Conservation (phyloP, 2,888 invertebrate genomes). For the Tipula helvola region DNA sequence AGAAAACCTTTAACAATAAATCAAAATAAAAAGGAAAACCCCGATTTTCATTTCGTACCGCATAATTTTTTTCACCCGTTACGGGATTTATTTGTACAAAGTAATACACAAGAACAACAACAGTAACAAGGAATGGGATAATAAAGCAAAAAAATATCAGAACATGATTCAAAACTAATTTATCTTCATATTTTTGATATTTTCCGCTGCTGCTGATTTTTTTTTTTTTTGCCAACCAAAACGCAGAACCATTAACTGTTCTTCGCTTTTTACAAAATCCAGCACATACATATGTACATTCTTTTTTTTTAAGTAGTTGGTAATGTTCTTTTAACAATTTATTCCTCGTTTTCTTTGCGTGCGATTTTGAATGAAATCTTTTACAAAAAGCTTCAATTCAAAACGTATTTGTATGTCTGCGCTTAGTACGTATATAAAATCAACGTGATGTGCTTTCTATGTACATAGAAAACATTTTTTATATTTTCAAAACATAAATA, state of each 20-base stretch:
- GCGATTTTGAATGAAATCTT: neutral
- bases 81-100: neutral
- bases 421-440: neutral
- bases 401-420: neutral
- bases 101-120: neutral
- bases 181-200: neutral
- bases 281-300: neutral
- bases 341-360: neutral
- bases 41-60: neutral
- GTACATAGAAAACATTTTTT: neutral
- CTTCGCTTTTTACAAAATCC: neutral
- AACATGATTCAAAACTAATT: neutral
- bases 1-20: neutral
- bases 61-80: neutral
- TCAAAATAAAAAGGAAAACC: neutral
- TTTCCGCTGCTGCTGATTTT: neutral
- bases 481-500: neutral
- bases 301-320: neutral
- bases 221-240: neutral
- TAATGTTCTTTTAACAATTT: neutral
- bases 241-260: neutral
- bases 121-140: neutral
- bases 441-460: neutral
- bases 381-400: neutral
- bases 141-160: neutral